These are phyloP conservation scores for Xiphophorus maculatus DNA, from an alignment of 2,113 vertebrate species.

Conservation along the genomic window DNA sequence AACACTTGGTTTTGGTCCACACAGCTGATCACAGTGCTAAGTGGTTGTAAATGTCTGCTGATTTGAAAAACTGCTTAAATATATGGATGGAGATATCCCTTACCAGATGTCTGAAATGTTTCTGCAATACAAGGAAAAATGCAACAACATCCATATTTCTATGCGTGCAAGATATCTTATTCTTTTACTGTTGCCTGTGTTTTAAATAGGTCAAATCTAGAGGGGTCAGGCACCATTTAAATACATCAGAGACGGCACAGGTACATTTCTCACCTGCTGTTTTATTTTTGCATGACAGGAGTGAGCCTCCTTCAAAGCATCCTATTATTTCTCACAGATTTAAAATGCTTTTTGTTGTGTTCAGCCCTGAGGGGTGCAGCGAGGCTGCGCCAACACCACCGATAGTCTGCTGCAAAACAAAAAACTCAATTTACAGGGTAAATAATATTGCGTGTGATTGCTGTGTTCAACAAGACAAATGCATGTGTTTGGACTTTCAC, in stretches of 20 bases:
- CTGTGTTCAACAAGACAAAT: conserved; percentile 14
- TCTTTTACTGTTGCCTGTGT: not conserved
- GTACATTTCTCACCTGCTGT: conserved; percentile 8
- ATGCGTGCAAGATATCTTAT: not conserved
- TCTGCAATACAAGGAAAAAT: not conserved
- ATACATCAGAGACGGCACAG: conserved; percentile 16
- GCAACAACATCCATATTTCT: not conserved
- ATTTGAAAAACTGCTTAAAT: too few species aligned
- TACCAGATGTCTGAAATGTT: not conserved
- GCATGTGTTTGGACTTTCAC: not conserved
- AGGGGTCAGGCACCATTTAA: conserved; percentile 7
- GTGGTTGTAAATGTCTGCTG: too few species aligned
- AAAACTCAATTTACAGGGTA: conserved; percentile 28
- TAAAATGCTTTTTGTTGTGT: conserved; percentile 31
- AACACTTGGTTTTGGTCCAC: too few species aligned
- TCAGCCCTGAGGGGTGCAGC: conserved; percentile 20
- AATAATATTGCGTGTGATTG: conserved; percentile 35
- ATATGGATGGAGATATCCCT: too few species aligned
- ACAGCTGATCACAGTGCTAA: too few species aligned
- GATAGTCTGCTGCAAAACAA: conserved; percentile 21
- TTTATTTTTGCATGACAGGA: conserved; percentile 14
- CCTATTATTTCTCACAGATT: conserved; percentile 14
- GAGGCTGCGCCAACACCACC: conserved; percentile 11
- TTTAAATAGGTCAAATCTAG: not conserved
- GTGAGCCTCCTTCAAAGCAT: conserved; percentile 17